Percentiles rank a stretch among this genome's conserved stretches.
Evolutionary conservation across 2,888 invertebrate genomes (phyloP).

Genomic region (Eupithecia vulgata): DNA sequence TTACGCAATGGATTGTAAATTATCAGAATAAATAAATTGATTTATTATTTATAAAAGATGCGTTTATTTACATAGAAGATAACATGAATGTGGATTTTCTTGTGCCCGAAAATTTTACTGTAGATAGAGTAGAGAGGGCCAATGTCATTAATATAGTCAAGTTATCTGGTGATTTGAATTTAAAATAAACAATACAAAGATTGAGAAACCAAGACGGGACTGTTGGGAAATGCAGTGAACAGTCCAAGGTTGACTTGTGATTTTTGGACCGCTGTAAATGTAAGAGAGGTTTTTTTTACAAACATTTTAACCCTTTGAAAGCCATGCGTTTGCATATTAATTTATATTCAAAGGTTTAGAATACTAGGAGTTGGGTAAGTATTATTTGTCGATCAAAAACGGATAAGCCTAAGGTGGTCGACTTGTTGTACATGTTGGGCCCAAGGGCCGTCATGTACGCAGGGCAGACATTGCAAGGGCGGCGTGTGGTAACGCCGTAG

Average conservation of each 20-base stretch:
- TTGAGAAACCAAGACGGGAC: background rate
- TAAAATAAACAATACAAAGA: background rate
- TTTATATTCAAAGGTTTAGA: background rate
- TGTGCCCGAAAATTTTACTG: background rate
- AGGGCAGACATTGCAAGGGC: background rate
- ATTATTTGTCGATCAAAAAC: background rate
- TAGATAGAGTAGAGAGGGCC: background rate
- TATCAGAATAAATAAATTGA: no score
- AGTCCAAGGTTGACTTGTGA: background rate
- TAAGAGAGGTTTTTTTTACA: no score
- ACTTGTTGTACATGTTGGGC: background rate
- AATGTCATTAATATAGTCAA: background rate
- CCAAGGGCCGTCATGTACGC: background rate
- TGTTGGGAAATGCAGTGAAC: background rate
- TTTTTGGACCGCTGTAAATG: background rate
- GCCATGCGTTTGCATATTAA: background rate
- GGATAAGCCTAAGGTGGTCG: background rate
- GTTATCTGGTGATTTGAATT: background rate
- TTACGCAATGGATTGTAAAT: no score
- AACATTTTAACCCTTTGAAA: background rate
- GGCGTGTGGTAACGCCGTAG: background rate
- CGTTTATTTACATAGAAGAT: background rate
- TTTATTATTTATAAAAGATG: no score
- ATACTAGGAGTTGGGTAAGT: background rate
- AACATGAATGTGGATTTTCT: background rate